These are phyloP conservation scores for Drosophila ambigua DNA, from an alignment of 1,140 invertebrate species.

Conservation along the genomic window DNA sequence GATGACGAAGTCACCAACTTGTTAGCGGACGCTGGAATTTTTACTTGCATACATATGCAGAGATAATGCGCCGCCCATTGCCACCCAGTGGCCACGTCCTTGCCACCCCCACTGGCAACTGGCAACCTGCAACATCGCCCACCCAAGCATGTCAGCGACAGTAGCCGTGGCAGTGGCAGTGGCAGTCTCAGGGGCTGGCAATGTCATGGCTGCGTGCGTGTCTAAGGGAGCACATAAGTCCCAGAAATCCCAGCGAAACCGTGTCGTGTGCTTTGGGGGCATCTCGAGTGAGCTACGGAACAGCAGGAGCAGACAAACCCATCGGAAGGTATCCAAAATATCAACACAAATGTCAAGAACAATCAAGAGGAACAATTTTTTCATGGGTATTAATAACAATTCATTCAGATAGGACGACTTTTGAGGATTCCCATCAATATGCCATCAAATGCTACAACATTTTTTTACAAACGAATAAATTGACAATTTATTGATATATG, in stretches of 20 bases:
- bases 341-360: no score
- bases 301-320: constrained; percentile 12
- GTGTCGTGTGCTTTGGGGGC: constrained; percentile 23
- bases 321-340: no score
- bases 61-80: constrained; percentile 58
- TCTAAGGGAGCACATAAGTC: constrained; percentile 62
- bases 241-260: constrained; percentile 52
- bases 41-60: constrained; percentile 65
- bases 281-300: constrained; percentile 16
- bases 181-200: constrained; percentile 16
- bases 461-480: no score
- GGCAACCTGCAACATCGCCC: not conserved
- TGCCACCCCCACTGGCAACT: constrained; percentile 12
- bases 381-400: no score
- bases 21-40: constrained; percentile 69
- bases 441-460: no score
- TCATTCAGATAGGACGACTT: no score
- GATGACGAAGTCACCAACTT: constrained; percentile 62
- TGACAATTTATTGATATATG: no score
- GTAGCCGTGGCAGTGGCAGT: constrained; percentile 18
- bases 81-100: constrained; percentile 52
- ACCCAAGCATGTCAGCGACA: constrained; percentile 43
- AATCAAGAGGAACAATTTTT: no score
- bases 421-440: no score
- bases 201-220: constrained; percentile 68